Evolutionary conservation across 2,113 vertebrate species (phyloP), one percentile per base, ranked within the genome.

Genomic region (Tringa solitaria): DNA sequence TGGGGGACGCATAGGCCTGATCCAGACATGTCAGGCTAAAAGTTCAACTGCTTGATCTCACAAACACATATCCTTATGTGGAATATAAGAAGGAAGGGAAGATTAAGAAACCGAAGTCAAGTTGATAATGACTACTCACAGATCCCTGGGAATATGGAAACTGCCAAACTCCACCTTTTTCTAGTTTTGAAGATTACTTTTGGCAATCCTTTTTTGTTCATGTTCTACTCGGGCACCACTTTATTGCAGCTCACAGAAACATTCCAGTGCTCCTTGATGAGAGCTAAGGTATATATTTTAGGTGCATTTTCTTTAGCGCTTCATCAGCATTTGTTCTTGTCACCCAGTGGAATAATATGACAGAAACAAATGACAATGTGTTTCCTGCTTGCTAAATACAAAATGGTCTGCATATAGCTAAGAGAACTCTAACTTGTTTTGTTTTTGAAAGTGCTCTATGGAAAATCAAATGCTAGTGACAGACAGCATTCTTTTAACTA

Each of bases 341-440:
- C 63, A 93, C n/a, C 51, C 76, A 37, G 70, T 79, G 43, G 65
- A 93, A 87, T 69, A 96, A 89, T 73, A 60, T n/a, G 80, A 87
- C 93, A 95, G 69, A 84, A 88, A 96, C 32, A 94, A 91, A 97
- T 22, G 56, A 51, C 64, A 64, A 41, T 14, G 28, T 75, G 41
- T 56, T 93, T 94, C 72, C n/a, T 90, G 41, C 56, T 86, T 93
- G 68, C 79, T 84, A 84, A 86, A 80, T 94, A 67, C 73, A 95
- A 95, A 87, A 84, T 32, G 24, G 33, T 84, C 56, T 91, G 67
- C 61, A 45, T 70, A 65, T 10, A 88, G 50, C 48, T 72, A n/a
- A 46, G 13, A 83, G 39, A 85, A 70, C 21, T 45, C 46, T 61
- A 75, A 33, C 35, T 51, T 72, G 51, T 57, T 89, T 82, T 87